Base-by-base conservation (phyloP, 1,140 invertebrate genomes). In the Orius laevigatus region DNA sequence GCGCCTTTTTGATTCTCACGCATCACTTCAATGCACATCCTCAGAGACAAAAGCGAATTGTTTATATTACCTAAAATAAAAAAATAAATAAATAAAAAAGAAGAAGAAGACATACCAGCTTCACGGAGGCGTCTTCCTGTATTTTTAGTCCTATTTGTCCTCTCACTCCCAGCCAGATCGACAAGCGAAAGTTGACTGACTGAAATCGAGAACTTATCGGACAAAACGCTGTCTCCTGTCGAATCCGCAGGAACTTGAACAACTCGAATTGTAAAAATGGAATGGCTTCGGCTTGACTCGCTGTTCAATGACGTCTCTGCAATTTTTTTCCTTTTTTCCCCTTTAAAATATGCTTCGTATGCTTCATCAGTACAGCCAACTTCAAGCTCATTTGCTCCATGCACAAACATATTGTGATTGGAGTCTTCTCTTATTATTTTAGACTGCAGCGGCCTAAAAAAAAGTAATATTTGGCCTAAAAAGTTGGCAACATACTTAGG, bases 81-180 rank as follows among this genome's bases (percentile, higher is more conserved):
- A 38, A 25, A 25, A 25, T 25, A 25, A 25, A 25, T 25, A 25
- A 8, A 4, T 25, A 4, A 4, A 8, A 25, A 8, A 25, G 25
- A 25, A 25, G 8, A 25, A 25, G 25, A 52, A 25, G n/a, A 48
- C 63, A 71, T 64, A 70, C 83, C 76, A 43, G 84, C 81, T 74
- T 89, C 89, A 53, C 76, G 69, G 1, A 92, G 67, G 50, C 85
- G 63, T 57, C 88, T 79, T 0, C 84, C 85, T n/a, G 59, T 69
- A 47, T 79, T 85, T 61, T 86, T 79, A 1, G 91, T 93, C 19
- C 89, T 67, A 56, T 79, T 82, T 9, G 81, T 82, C 46, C 92
- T 67, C 66, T 97, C 92, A 64, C 87, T 90, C 12, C 92, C 92
- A 45, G 93, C 93, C 58, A 97, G 72, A 74, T 97, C 92, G 20